These are phyloP conservation scores for Chaitophorus viminalis DNA, from an alignment of 2,888 invertebrate genomes.

Conservation along the genomic window DNA sequence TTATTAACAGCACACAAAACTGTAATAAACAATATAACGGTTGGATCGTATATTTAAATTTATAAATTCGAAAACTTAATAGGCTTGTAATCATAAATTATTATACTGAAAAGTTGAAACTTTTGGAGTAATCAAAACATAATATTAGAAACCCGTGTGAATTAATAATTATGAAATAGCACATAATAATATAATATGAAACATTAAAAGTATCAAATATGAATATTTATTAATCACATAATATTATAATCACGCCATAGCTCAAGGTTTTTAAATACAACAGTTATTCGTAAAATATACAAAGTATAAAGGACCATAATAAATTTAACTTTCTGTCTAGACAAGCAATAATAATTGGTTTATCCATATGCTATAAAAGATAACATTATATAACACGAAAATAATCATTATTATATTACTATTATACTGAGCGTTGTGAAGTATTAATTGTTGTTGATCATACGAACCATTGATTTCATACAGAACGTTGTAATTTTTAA, in stretches of 20 bases:
- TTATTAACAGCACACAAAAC: conserved; percentile 34
- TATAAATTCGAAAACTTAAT: conserved; percentile 7
- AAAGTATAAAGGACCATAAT: not conserved
- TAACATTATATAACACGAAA: too few species aligned
- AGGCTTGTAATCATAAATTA: not conserved
- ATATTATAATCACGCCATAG: not conserved
- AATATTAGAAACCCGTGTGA: not conserved
- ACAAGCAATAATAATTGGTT: conserved; percentile 2
- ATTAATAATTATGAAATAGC: too few species aligned
- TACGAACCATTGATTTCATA: too few species aligned
- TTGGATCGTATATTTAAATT: conserved; percentile 19
- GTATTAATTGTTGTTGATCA: too few species aligned
- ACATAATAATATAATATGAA: too few species aligned
- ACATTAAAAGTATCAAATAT: too few species aligned
- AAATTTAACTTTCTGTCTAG: conserved; percentile 14
- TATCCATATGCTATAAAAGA: not conserved
- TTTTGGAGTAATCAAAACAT: not conserved
- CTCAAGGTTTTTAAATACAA: too few species aligned
- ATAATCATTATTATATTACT: too few species aligned
- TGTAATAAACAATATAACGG: conserved; percentile 21
- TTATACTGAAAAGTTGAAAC: not conserved
- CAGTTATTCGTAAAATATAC: too few species aligned
- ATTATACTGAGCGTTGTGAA: too few species aligned
- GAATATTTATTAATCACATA: too few species aligned
- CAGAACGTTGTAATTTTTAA: too few species aligned